phyloP scores from a whole-genome alignment of 1,140 invertebrate genomes.

The Ptiloglossa arizonensis region DNA sequence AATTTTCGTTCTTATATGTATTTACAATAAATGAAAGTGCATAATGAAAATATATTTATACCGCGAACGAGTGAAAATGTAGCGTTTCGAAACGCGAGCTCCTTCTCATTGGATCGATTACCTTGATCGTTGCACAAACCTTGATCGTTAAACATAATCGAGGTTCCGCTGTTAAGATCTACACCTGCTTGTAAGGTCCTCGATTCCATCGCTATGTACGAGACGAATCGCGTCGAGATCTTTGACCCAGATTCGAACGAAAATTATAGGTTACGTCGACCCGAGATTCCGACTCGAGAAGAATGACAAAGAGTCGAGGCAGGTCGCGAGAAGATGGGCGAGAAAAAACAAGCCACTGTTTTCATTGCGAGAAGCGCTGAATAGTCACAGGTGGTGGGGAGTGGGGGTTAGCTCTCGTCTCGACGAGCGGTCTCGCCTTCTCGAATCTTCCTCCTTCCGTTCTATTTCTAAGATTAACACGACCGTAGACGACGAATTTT shows the following conservation, averaged over 20 bases:
- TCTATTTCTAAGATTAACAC: slow-evolving; percentile 4
- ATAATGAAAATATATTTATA: no score
- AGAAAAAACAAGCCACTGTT: neutral
- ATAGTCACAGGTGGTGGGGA: neutral
- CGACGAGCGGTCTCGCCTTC: neutral
- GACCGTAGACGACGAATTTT: neutral
- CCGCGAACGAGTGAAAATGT: no score
- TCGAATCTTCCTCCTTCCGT: slow-evolving; percentile 10
- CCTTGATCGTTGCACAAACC: no score
- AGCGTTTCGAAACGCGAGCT: no score
- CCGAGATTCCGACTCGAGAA: neutral
- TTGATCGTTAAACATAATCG: no score
- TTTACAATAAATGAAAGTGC: no score
- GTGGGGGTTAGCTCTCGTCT: neutral
- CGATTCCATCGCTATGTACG: no score
- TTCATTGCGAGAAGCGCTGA: neutral
- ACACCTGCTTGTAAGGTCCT: no score
- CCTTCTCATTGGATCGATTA: no score
- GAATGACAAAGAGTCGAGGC: neutral
- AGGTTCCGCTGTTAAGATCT: no score
- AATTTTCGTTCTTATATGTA: no score
- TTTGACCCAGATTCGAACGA: neutral
- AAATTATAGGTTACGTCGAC: neutral
- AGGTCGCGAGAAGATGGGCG: neutral
- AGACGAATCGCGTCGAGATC: no score